Percentiles rank a stretch among this genome's conserved stretches.
Evolutionary conservation across 1,140 invertebrate species (phyloP).

Genomic region (Branchinecta lynchi): DNA sequence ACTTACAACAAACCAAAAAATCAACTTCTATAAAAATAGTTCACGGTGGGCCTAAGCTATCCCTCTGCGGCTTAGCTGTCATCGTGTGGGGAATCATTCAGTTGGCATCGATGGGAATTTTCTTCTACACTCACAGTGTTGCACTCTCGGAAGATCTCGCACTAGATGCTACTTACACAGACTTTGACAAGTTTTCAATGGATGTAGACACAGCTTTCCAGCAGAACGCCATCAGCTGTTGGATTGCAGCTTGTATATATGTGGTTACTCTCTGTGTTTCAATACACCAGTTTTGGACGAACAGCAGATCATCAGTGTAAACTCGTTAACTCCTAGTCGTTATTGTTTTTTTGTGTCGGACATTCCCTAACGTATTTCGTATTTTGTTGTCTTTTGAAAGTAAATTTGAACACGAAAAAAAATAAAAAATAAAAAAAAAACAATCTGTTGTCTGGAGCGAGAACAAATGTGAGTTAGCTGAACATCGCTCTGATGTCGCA

Average conservation of each 20-base stretch:
- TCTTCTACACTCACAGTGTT: conserved; percentile 65
- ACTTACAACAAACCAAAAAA: no score
- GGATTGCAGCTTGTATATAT: conserved; percentile 33
- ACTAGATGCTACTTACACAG: conserved; percentile 29
- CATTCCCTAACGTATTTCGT: no score
- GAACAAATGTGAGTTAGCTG: no score
- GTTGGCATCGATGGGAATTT: conserved; percentile 75
- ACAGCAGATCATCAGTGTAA: conserved; percentile 25
- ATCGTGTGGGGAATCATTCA: no score
- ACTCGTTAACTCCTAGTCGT: neutral
- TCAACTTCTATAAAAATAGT: no score
- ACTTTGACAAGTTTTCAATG: conserved; percentile 22
- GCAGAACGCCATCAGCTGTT: conserved; percentile 31
- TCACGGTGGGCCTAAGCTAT: no score
- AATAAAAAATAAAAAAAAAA: no score
- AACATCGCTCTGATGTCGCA: no score
- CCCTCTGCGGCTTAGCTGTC: no score
- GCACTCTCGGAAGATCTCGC: conserved; percentile 71
- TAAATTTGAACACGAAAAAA: no score
- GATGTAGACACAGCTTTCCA: conserved; percentile 25
- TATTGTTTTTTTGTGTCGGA: neutral
- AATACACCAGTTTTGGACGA: conserved; percentile 30
- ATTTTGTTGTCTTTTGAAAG: no score
- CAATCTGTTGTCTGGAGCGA: no score
- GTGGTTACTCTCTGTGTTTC: conserved; percentile 32